Evolutionary conservation across 2,888 invertebrate species (phyloP), one percentile per base, ranked within the genome.

Genomic region (Pasiphila rectangulata): DNA sequence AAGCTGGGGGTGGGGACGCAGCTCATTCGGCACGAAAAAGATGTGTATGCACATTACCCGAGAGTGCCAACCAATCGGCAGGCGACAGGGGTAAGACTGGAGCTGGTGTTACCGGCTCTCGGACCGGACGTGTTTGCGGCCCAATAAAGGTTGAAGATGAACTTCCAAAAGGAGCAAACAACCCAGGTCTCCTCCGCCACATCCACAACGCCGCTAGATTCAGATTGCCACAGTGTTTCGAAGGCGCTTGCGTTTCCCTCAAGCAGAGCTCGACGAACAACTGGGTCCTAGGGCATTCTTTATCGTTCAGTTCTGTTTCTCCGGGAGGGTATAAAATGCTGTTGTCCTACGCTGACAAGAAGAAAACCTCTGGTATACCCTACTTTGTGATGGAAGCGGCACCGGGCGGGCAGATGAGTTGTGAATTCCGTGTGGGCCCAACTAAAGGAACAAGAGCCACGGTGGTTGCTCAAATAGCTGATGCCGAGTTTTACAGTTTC

Each of bases 371-470:
- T 5, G 67, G 71, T 1, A 45, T 87, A 41, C 86, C 86, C 0
- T 88, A 88, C 52, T 87, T 87, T 29, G 78, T 88, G 36, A 79
- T 88, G 83, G 87, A 88, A 57, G 80, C 83, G 2, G 85, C 89
- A 0, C 89, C 89, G 0, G 86, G 87, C 0, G 88, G 89, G 1
- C 86, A 88, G 58, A 67, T 85, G 75, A 88, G 87, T 57, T 81
- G 82, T 45, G 86, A 87, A 49, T 67, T 79, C 43, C 83, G 88
- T 0, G 86, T 85, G 15, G 79, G 75, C 0, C 88, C 88, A 0
- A 67, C 81, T 0, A 57, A 59, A 1, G 63, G 67, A 2, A 79
- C 83, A 0, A 68, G 88, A 10, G 87, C 88, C 0, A 79, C 84
- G 0, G 61, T 87, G 1, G 79, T 87, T 1, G 72, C 84, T 2